A percentile compares a stretch with the other conserved stretches of the same genome.
These are phyloP conservation scores for Falco cherrug DNA, from an alignment of 2,797 vertebrate genomes.

Conservation along the genomic window DNA sequence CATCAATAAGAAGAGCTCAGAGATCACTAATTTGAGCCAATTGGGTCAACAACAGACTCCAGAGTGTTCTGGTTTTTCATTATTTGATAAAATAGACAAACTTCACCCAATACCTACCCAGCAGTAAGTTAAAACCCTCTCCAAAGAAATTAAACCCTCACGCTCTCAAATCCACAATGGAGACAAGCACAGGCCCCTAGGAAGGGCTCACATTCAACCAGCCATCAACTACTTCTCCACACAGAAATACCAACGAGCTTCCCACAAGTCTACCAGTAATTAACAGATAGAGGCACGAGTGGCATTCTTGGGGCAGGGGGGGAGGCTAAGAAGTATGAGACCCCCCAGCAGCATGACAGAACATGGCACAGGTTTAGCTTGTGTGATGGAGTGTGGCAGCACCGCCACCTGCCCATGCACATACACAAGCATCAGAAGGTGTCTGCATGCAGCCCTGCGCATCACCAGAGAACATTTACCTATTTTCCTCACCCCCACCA, in stretches of 20 bases:
- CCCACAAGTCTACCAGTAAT: neutral
- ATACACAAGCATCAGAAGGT: neutral
- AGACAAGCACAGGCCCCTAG: neutral
- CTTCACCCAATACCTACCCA: neutral
- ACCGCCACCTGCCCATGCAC: neutral
- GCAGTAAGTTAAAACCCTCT: neutral
- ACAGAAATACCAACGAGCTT: neutral
- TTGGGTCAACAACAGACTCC: conserved; percentile 9
- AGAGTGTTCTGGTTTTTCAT: neutral
- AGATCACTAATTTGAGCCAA: neutral
- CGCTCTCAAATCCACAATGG: neutral
- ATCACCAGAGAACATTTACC: accelerated
- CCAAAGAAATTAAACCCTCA: neutral
- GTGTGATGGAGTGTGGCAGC: neutral
- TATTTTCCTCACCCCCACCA: neutral
- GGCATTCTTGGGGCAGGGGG: neutral
- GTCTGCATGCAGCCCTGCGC: neutral
- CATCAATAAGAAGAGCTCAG: conserved; percentile 3
- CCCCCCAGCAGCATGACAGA: no score
- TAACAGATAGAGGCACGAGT: neutral
- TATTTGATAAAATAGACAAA: conserved; percentile 42
- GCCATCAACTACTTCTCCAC: neutral
- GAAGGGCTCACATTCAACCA: neutral
- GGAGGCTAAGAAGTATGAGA: neutral
- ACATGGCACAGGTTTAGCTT: neutral